Base-by-base conservation (phyloP, 2,113 vertebrate genomes). In the Rhipidura dahli region DNA sequence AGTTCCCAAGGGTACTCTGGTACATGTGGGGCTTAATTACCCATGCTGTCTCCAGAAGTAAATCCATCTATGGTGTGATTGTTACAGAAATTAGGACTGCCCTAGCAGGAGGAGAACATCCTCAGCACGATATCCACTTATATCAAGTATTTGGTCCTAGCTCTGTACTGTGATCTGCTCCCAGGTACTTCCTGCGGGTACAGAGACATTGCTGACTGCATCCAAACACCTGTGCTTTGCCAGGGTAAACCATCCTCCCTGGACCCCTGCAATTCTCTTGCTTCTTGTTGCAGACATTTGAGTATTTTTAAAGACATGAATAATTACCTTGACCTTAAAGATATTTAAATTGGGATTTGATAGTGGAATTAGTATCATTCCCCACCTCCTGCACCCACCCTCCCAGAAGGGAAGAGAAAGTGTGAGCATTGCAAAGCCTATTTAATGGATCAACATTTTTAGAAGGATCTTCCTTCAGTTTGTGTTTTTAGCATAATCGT, bases 121-220 rank as follows among this genome's bases (percentile, higher is more conserved):
- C 28, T 68, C 60, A 54, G 13, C 2, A 2, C 15, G 57, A 49
- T 85, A 75, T 83, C 39, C 16, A 13, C 63, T 76, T 83, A 15
- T 59, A 42, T 44, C 37, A 22, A 50, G 44, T 33, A 20, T 70
- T 83, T 70, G 35, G 33, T 77, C 47, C 45, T 57, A 39, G 47
- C 49, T 80, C 26, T 60, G 35, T 73, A 37, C 42, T 2, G 1
- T 3, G 1, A 6, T 49, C 40, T 77, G 59, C 50, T 88, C 54
- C 23, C 39, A 83, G 71, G n/a, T 84, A 8, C 22, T 50, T 70
- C 17, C 18, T 53, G 37, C 0, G 1, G 60, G 45, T 24, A 6
- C 1, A 0, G 1, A 3, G 70, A 35, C 0, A 0, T 37, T 57
- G 45, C 14, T 59, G 37, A 23, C 11, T 5, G 14, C 27, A 6